A percentile compares a stretch with the other conserved stretches of the same genome.
phyloP scores from a whole-genome alignment of 2,797 vertebrate species.

The Pseudochirops cupreus region DNA sequence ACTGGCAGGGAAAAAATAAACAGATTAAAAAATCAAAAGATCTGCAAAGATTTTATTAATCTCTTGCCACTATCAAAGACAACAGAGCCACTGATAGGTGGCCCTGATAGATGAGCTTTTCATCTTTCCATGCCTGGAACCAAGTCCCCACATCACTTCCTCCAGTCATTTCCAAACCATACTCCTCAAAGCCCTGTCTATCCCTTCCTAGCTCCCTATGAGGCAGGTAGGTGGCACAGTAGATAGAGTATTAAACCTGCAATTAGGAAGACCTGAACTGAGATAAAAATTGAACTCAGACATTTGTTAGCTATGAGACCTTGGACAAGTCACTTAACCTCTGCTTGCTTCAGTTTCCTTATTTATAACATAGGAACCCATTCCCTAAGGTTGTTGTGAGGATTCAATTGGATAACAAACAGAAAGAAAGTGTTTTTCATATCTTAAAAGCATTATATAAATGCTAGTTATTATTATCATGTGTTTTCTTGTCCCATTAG shows the following conservation, averaged over 20 bases:
- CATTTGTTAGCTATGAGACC: neutral
- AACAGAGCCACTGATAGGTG: neutral
- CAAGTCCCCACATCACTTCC: neutral
- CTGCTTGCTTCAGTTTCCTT: neutral
- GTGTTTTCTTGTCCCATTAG: neutral
- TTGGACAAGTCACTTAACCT: neutral
- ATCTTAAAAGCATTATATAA: neutral
- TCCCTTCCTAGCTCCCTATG: neutral
- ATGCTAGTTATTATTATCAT: neutral
- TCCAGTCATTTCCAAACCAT: neutral
- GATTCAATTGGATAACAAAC: neutral
- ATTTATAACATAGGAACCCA: neutral
- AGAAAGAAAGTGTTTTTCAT: neutral
- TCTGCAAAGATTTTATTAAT: neutral
- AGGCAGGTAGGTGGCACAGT: neutral
- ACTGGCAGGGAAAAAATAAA: neutral
- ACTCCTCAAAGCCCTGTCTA: neutral
- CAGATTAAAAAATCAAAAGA: neutral
- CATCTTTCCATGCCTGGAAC: neutral
- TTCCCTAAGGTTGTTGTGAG: neutral
- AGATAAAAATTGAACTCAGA: neutral
- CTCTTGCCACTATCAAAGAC: neutral
- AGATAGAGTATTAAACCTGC: neutral
- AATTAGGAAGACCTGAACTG: neutral
- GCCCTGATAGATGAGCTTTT: too few relatives aligned